Evolutionary conservation across 1,140 invertebrate genomes (phyloP).

Genomic region (Zaprionus tsacasi): DNA sequence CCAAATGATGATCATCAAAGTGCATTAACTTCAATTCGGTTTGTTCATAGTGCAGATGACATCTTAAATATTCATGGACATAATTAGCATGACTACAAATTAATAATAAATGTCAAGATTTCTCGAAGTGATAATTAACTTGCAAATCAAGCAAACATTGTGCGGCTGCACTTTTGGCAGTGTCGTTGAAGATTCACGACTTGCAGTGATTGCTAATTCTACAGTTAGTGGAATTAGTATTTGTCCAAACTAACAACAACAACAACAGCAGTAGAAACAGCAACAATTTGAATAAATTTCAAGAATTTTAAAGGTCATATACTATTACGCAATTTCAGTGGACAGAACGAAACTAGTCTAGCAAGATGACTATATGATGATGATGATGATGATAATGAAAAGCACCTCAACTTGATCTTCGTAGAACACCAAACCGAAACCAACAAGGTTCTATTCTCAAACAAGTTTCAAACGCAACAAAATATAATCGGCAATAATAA

Average conservation of each 20-base stretch:
- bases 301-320: slow-evolving; percentile 54
- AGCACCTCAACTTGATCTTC: slow-evolving; percentile 60
- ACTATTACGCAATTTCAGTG: slow-evolving; percentile 53
- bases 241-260: not conserved
- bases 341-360: slow-evolving; percentile 55
- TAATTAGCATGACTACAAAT: slow-evolving; percentile 51
- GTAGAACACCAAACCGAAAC: slow-evolving; percentile 28
- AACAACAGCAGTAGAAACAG: not conserved
- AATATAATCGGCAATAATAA: slow-evolving; percentile 32
- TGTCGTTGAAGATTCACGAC: not conserved
- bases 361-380: slow-evolving; percentile 58
- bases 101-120: slow-evolving; percentile 33
- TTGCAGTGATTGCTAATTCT: slow-evolving; percentile 6
- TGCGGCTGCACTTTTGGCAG: not conserved
- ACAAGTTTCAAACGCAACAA: slow-evolving; percentile 51
- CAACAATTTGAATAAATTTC: slow-evolving; percentile 7
- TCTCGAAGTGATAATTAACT: slow-evolving; percentile 17
- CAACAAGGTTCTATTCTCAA: slow-evolving; percentile 35
- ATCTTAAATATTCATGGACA: slow-evolving; percentile 32
- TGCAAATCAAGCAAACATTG: slow-evolving; percentile 22
- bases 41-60: slow-evolving; percentile 14
- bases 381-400: slow-evolving; percentile 55
- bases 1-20: not conserved
- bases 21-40: slow-evolving; percentile 24
- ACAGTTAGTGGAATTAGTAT: not conserved